Percentiles rank a stretch among this genome's conserved stretches.
Evolutionary conservation across 2,113 vertebrate genomes (phyloP).

Genomic region (Corythoichthys intestinalis): DNA sequence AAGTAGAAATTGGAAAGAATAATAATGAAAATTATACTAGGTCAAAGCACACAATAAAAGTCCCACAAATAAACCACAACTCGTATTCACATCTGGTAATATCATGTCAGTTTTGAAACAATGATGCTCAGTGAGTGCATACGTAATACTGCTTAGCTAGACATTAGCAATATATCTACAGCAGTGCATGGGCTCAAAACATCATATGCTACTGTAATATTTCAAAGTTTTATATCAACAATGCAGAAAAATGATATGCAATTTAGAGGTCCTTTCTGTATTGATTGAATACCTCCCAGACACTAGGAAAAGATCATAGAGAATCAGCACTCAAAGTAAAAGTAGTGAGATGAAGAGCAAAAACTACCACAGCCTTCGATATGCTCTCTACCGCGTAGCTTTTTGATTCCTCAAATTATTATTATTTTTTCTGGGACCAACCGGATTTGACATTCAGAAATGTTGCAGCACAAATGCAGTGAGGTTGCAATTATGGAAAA

Average conservation of each 20-base stretch:
- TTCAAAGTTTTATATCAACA: constrained; percentile 61
- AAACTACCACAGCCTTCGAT: constrained; percentile 18
- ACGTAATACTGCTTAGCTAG: too few species aligned
- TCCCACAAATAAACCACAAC: constrained; percentile 27
- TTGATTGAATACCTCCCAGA: constrained; percentile 9
- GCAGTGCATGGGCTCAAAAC: constrained; percentile 12
- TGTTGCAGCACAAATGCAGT: neutral
- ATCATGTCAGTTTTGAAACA: too few species aligned
- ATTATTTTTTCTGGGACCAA: neutral
- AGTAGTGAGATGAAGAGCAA: neutral
- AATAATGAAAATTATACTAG: too few species aligned
- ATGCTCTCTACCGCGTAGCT: neutral
- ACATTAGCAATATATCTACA: constrained; percentile 10
- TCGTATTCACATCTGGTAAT: constrained; percentile 7
- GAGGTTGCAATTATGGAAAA: neutral
- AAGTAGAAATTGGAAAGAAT: too few species aligned
- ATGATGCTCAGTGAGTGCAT: too few species aligned
- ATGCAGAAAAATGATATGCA: constrained; percentile 55
- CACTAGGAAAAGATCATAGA: constrained; percentile 30
- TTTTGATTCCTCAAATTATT: neutral
- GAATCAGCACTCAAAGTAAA: constrained; percentile 50
- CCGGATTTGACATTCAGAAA: neutral
- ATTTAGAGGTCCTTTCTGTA: too few species aligned
- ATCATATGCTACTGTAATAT: constrained; percentile 42
- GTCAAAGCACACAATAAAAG: too few species aligned